These are phyloP conservation scores for Drymonia ruficornis DNA, from an alignment of 2,888 invertebrate genomes.

Conservation along the genomic window DNA sequence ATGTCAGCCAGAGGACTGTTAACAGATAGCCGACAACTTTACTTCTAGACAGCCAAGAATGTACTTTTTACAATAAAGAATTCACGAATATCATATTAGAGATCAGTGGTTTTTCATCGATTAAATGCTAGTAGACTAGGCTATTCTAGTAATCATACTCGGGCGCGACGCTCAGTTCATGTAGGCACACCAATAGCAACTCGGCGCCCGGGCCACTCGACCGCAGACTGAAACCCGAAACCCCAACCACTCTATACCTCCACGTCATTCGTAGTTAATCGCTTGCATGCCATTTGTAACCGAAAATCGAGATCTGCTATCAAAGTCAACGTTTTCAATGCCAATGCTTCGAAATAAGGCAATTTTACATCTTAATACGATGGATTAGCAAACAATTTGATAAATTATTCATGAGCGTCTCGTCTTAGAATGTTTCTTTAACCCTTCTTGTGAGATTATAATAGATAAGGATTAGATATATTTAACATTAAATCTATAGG, in stretches of 20 bases:
- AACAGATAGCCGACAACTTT: too few relatives aligned
- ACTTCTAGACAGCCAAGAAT: too few relatives aligned
- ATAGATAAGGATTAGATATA: too few relatives aligned
- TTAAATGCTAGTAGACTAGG: too few relatives aligned
- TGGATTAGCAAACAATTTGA: conserved; percentile 2
- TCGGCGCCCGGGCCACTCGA: conserved; percentile 63
- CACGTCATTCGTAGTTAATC: conserved; percentile 44
- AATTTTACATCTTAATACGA: neutral
- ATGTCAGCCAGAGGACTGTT: too few relatives aligned
- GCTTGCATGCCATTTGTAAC: conserved; percentile 7
- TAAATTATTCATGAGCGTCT: conserved; percentile 3
- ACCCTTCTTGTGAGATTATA: neutral
- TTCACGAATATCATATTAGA: too few relatives aligned
- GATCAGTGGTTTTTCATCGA: too few relatives aligned
- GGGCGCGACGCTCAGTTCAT: too few relatives aligned
- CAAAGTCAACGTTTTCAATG: neutral
- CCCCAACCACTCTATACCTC: conserved; percentile 52
- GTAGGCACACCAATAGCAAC: conserved; percentile 57
- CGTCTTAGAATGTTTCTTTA: neutral
- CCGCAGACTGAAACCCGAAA: conserved; percentile 71
- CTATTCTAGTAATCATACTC: too few relatives aligned
- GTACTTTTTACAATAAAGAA: too few relatives aligned
- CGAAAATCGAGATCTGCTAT: conserved; percentile 15
- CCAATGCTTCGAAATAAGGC: neutral
- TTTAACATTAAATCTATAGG: too few relatives aligned